A percentile compares a stretch with the other conserved stretches of the same genome.
These are phyloP conservation scores for Reticulitermes speratus DNA, from an alignment of 1,140 invertebrate species.

Conservation along the genomic window DNA sequence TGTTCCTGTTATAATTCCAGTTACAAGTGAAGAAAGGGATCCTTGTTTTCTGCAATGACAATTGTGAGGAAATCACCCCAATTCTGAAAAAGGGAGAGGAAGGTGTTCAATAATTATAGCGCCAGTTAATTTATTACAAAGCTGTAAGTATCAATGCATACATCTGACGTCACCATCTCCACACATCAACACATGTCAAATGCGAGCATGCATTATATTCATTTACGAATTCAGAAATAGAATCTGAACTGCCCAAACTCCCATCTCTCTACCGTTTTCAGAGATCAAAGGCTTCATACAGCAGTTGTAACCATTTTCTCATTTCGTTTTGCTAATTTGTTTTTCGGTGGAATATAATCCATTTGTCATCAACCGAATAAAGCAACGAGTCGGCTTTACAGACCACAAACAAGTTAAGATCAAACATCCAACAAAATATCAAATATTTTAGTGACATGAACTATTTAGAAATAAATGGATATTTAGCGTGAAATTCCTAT, in stretches of 20 bases:
- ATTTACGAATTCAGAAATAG: not conserved
- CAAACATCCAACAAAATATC: no score
- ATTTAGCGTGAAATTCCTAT: no score
- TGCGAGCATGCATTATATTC: not conserved
- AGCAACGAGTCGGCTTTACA: not conserved
- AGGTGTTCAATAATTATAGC: not conserved
- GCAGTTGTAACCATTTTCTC: not conserved
- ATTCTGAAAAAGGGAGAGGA: no score
- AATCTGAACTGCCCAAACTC: not conserved
- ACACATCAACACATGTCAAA: not conserved
- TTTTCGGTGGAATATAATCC: not conserved
- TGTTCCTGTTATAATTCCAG: no score
- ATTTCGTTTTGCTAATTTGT: not conserved
- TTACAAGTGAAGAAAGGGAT: no score
- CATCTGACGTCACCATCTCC: not conserved
- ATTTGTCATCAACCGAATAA: not conserved
- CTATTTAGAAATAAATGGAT: no score
- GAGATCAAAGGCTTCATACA: not conserved
- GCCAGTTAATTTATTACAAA: not conserved
- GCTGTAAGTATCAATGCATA: not conserved
- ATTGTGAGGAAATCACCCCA: no score
- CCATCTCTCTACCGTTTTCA: not conserved
- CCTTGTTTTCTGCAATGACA: no score
- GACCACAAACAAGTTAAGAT: no score
- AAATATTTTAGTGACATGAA: no score